Percentiles rank a stretch among this genome's conserved stretches.
Evolutionary conservation across 2,113 vertebrate species (phyloP).

Genomic region (Corythornis madagascariensis): DNA sequence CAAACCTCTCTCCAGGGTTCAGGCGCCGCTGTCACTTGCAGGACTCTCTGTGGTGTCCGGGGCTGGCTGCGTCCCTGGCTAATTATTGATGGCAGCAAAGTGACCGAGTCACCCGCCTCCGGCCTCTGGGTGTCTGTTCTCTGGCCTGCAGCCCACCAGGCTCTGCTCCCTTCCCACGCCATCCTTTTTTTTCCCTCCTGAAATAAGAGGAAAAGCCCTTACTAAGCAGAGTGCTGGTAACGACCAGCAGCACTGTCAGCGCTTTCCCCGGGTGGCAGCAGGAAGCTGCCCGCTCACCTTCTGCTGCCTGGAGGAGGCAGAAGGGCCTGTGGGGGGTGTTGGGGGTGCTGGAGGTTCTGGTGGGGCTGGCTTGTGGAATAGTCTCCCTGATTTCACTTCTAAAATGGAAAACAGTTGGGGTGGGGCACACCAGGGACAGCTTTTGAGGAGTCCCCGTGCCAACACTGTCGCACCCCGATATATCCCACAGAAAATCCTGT

Average conservation of each 20-base stretch:
- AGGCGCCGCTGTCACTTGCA: accelerated
- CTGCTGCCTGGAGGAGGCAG: background rate
- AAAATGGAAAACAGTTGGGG: accelerated
- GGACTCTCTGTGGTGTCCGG: background rate
- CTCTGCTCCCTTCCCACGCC: background rate
- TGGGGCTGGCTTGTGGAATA: background rate
- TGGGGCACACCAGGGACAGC: background rate
- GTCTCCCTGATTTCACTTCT: background rate
- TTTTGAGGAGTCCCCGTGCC: background rate
- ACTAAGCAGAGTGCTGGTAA: background rate
- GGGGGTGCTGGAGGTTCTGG: background rate
- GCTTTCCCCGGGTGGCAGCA: background rate
- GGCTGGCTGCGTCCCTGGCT: accelerated
- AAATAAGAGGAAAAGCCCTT: background rate
- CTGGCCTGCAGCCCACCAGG: background rate
- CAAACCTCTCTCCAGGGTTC: accelerated
- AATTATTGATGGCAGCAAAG: background rate
- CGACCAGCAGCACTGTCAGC: background rate
- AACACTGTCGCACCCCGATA: no score
- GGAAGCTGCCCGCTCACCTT: background rate
- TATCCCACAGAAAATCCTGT: no score
- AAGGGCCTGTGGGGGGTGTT: background rate
- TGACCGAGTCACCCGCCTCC: background rate
- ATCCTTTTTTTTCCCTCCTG: background rate
- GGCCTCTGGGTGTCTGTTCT: accelerated